A percentile compares a stretch with the other conserved stretches of the same genome.
These are phyloP conservation scores for Drosophila longiperda DNA, from an alignment of 2,888 invertebrate genomes.

Conservation along the genomic window DNA sequence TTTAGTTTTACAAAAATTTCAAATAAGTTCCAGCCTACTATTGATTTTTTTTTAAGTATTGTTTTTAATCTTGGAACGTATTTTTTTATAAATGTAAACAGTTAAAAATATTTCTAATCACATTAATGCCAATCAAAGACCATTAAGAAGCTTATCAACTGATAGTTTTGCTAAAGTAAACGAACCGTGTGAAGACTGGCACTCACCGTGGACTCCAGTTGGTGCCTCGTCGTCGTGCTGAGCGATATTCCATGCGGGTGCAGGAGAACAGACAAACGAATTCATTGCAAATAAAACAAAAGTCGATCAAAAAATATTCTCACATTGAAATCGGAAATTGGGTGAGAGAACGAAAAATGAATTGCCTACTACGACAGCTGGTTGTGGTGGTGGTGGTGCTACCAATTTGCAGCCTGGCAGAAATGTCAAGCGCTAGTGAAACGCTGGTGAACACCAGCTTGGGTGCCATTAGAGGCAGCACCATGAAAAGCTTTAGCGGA, in stretches of 20 bases:
- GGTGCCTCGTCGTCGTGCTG: constrained; percentile 7
- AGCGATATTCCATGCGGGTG: constrained; percentile 47
- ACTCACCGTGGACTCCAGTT: constrained; percentile 3
- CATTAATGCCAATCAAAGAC: constrained; percentile 31
- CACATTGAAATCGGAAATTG: constrained; percentile 24
- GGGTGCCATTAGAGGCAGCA: constrained; percentile 84
- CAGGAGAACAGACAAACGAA: constrained; percentile 8
- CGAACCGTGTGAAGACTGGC: constrained; percentile 40
- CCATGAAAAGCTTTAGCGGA: constrained; percentile 84
- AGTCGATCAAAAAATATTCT: constrained; percentile 16
- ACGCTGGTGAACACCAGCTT: constrained; percentile 68
- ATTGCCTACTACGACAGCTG: constrained; percentile 4
- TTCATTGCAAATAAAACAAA: constrained; percentile 24
- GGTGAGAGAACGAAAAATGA: constrained; percentile 27
- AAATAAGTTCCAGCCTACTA: constrained; percentile 29
- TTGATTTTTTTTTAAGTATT: neutral
- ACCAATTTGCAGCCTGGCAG: neutral
- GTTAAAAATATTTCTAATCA: constrained; percentile 32
- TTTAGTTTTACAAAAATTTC: neutral
- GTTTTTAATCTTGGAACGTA: neutral
- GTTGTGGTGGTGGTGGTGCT: constrained; percentile 13
- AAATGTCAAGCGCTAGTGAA: neutral
- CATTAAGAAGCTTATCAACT: constrained; percentile 41
- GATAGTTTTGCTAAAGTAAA: constrained; percentile 30
- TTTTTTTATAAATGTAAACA: constrained; percentile 12